phyloP scores from a whole-genome alignment of 2,113 vertebrate species.

The Malaclemys terrapin region DNA sequence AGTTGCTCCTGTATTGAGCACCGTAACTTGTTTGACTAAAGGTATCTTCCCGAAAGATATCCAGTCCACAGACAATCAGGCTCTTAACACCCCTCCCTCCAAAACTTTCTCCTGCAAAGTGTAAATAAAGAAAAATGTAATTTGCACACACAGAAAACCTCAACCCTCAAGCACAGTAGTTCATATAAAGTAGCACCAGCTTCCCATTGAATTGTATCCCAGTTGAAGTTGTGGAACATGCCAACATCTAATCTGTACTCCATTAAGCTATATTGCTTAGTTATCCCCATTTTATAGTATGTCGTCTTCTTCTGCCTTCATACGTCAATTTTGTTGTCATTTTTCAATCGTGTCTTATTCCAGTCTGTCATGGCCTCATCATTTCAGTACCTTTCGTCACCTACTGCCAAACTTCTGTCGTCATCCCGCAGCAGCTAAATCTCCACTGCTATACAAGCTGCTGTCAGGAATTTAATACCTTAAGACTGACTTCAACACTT shows the following conservation, averaged over 20 bases:
- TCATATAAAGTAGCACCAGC: background rate
- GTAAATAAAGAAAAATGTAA: background rate
- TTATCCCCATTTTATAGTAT: background rate
- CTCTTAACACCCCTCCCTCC: background rate
- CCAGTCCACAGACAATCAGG: background rate
- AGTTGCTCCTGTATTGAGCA: background rate
- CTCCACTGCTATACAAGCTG: conserved; percentile 77
- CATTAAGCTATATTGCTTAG: background rate
- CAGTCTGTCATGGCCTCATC: background rate
- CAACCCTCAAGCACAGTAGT: background rate
- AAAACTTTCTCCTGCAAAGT: background rate
- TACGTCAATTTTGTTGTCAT: background rate
- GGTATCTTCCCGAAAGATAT: background rate
- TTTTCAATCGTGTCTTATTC: background rate
- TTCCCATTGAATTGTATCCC: background rate
- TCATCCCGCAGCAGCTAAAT: conserved; percentile 60
- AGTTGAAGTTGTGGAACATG: background rate
- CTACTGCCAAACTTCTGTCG: background rate
- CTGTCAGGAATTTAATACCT: conserved; percentile 78
- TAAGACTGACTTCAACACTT: conserved; percentile 79
- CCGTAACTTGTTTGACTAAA: background rate
- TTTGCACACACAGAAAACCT: background rate
- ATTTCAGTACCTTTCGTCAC: conserved; percentile 21
- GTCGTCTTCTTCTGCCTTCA: background rate
- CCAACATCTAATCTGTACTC: fast-evolving